Evolutionary conservation across 30 jellyfish, hydroid and myxozoan species (phyloP).

Genomic region (Hydractinia symbiolongicarpus): DNA sequence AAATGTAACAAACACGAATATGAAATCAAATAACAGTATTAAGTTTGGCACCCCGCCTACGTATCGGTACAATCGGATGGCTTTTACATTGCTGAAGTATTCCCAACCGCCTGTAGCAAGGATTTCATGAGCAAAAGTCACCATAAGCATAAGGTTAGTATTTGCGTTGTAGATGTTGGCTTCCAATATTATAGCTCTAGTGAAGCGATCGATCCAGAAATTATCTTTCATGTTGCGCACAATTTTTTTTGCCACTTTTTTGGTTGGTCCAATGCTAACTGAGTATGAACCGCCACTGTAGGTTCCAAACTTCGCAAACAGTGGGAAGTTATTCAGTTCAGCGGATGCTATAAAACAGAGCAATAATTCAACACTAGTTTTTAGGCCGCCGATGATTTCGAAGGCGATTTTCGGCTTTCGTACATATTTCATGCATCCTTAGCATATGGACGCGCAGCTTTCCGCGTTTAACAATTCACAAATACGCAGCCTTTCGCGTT

Average conservation of each 20-base stretch:
- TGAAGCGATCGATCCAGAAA: slow-evolving; percentile 89
- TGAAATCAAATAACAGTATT: slow-evolving; percentile 56
- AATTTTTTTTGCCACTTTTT: slow-evolving; percentile 59
- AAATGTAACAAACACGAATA: slow-evolving; percentile 55
- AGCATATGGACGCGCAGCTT: no score
- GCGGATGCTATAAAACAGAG: slow-evolving; percentile 13
- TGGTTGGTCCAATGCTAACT: slow-evolving; percentile 89
- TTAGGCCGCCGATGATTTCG: no score
- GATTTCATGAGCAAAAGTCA: slow-evolving; percentile 64
- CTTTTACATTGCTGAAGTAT: slow-evolving; percentile 59
- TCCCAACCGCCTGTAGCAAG: slow-evolving; percentile 84
- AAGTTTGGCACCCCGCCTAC: slow-evolving; percentile 76
- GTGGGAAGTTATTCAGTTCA: slow-evolving; percentile 51
- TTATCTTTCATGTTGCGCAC: slow-evolving; percentile 58
- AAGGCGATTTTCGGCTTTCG: no score
- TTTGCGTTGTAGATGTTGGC: slow-evolving; percentile 80
- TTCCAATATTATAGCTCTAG: slow-evolving; percentile 81
- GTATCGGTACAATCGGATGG: slow-evolving; percentile 78
- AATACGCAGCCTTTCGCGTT: no score
- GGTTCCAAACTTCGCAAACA: slow-evolving; percentile 68
- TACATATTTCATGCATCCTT: no score
- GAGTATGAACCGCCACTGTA: slow-evolving; percentile 83
- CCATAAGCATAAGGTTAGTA: slow-evolving; percentile 79
- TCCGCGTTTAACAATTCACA: no score
- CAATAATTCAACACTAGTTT: not conserved